Percentiles rank a stretch among this genome's conserved stretches.
phyloP scores from a whole-genome alignment of 2,888 invertebrate species.

The Bursaphelenchus okinawaensis region DNA sequence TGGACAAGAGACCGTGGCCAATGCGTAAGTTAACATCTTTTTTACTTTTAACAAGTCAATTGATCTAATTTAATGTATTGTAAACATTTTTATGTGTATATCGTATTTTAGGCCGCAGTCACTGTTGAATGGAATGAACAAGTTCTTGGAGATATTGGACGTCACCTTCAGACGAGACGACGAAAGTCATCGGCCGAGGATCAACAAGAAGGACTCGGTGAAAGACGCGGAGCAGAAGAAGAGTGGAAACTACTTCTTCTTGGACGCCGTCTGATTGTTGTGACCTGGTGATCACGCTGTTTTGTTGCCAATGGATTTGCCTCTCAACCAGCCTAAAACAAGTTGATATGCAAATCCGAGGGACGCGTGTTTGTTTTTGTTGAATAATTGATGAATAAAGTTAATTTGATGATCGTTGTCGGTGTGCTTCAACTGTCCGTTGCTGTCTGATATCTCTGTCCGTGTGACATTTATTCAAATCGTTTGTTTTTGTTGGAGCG shows the following conservation, averaged over 20 bases:
- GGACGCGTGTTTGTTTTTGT: neutral
- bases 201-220: slow-evolving; percentile 73
- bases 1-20: slow-evolving; percentile 80
- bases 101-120: slow-evolving; percentile 67
- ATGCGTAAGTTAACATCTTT: slow-evolving; percentile 63
- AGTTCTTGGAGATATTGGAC: slow-evolving; percentile 84
- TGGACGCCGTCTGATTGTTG: slow-evolving; percentile 69
- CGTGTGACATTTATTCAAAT: neutral
- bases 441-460: neutral
- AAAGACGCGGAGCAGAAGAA: slow-evolving; percentile 94
- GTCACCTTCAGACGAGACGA: slow-evolving; percentile 98
- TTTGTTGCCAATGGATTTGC: too few relatives aligned
- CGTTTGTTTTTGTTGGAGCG: neutral
- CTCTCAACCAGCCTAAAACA: too few relatives aligned
- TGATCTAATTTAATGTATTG: neutral
- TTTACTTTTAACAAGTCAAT: neutral
- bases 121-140: slow-evolving; percentile 93
- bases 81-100: neutral
- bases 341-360: neutral
- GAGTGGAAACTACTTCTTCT: slow-evolving; percentile 95
- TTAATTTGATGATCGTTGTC: neutral
- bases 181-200: slow-evolving; percentile 94
- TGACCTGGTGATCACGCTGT: too few relatives aligned
- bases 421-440: neutral
- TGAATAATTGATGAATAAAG: neutral